Percentiles rank a stretch among this genome's conserved stretches.
Conservation (phyloP, 2,888 invertebrate genomes). For the Drepana falcataria region DNA sequence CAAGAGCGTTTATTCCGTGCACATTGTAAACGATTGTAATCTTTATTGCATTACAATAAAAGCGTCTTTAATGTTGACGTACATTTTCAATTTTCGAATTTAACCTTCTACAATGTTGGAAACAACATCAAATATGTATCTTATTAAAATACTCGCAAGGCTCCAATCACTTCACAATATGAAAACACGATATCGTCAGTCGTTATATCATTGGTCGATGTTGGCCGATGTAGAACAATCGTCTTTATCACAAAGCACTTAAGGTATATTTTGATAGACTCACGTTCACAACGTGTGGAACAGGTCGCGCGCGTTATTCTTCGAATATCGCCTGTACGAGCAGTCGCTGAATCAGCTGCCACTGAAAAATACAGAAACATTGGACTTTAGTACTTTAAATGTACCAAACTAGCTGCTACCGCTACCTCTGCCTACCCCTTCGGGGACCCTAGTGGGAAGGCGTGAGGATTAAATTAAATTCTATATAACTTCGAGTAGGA, state of each 20-base stretch:
- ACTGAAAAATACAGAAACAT: constrained; percentile 39
- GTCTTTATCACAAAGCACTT: constrained; percentile 44
- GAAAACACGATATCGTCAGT: constrained; percentile 19
- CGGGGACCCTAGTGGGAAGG: too few relatives aligned
- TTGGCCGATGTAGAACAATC: constrained; percentile 17
- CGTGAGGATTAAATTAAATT: too few relatives aligned
- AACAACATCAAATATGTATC: background rate
- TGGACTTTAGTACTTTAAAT: too few relatives aligned
- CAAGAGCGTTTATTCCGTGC: too few relatives aligned
- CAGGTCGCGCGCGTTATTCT: constrained; percentile 71
- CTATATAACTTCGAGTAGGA: too few relatives aligned
- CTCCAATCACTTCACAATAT: constrained; percentile 1
- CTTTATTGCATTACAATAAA: background rate
- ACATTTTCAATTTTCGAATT: too few relatives aligned
- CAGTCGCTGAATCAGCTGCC: constrained; percentile 78
- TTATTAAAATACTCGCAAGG: constrained; percentile 1
- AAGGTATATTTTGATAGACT: constrained; percentile 22
- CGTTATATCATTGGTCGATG: constrained; percentile 26
- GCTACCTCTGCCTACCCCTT: too few relatives aligned
- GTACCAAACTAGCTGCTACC: too few relatives aligned
- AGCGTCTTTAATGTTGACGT: too few relatives aligned
- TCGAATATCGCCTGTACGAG: constrained; percentile 72
- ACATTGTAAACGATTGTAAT: too few relatives aligned
- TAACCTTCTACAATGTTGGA: too few relatives aligned
- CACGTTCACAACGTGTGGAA: constrained; percentile 64